Evolutionary conservation across 2,888 invertebrate genomes (phyloP), one percentile per base, ranked within the genome.

Genomic region (Meteorus cinctellus): DNA sequence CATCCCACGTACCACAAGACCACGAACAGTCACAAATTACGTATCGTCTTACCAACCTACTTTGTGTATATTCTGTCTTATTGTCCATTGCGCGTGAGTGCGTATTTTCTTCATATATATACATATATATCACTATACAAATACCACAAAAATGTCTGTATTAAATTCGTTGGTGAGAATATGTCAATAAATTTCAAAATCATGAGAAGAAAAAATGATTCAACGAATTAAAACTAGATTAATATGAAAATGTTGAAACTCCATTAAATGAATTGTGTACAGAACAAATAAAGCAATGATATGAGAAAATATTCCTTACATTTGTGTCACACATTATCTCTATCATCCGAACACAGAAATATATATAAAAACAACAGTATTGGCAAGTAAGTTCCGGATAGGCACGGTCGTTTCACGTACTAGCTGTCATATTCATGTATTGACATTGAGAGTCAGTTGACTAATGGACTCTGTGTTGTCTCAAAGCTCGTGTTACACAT

Each of bases 381-480:
- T 62, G 48, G 63, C 71, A 55, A 79, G 78, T 78, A 62, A 79
- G 78, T 79, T 80, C 80, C 80, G 80, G 79, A 55, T 55, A 79
- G 80, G 79, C 76, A 76, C 75, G 80, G 79, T 79, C 77, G 76
- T 76, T 79, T 77, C 79, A 79, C 80, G 86, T 55, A 86, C 86
- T 87, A 84, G 84, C 86, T 86, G 88, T 88, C 87, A 87, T 88
- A 88, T 87, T 89, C 86, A 89, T 89, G 86, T 89, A 89, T 89
- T 89, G 89, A 89, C 89, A 89, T 84, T 79, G 75, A 72, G 84
- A 87, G 86, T 85, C 86, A 87, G 84, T 89, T 89, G 89, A 89
- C 89, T 89, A 89, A 89, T 89, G 89, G 89, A 89, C 89, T 86
- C 86, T 72, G 84, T 89, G 89, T 89, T 89, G 87, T 89, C 86